These are phyloP conservation scores for Thaumetopoea pityocampa DNA, from an alignment of 1,140 invertebrate genomes.

Conservation along the genomic window DNA sequence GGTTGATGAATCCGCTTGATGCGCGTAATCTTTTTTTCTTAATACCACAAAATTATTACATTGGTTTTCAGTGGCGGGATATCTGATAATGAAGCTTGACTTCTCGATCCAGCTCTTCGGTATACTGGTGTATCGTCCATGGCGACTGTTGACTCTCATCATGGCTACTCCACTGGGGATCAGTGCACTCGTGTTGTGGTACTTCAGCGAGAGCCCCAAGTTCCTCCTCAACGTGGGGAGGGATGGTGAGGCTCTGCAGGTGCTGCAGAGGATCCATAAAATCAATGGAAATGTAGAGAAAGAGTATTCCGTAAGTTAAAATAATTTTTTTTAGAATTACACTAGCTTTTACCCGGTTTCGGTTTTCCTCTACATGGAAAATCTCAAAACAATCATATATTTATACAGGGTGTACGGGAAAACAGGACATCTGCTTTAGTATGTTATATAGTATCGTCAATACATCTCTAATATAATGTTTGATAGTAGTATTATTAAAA, in stretches of 20 bases:
- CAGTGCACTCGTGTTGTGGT: slow-evolving; percentile 76
- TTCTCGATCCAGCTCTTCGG: slow-evolving; percentile 52
- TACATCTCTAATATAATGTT: too few species aligned
- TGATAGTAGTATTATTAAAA: too few species aligned
- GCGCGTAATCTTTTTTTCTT: too few species aligned
- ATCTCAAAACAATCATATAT: too few species aligned
- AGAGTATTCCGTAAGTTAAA: slow-evolving; percentile 47
- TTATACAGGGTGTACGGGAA: too few species aligned
- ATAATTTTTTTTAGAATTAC: too few species aligned
- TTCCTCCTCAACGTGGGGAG: slow-evolving; percentile 78
- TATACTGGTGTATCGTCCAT: slow-evolving; percentile 77
- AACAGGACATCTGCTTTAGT: too few species aligned
- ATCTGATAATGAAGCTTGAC: slow-evolving; percentile 64
- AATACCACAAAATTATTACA: too few species aligned
- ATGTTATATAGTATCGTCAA: too few species aligned
- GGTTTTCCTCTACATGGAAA: too few species aligned
- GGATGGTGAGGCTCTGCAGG: slow-evolving; percentile 73
- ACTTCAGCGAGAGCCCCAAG: slow-evolving; percentile 83
- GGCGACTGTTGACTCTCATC: slow-evolving; percentile 81
- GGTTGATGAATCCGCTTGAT: too few species aligned
- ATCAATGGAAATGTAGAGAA: slow-evolving; percentile 68
- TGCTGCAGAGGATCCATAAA: slow-evolving; percentile 74
- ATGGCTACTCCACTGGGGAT: slow-evolving; percentile 79
- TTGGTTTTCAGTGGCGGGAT: slow-evolving; percentile 53
- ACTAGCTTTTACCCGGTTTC: too few species aligned